Conservation (phyloP, 2,888 invertebrate species). For the Thecophora atra region DNA sequence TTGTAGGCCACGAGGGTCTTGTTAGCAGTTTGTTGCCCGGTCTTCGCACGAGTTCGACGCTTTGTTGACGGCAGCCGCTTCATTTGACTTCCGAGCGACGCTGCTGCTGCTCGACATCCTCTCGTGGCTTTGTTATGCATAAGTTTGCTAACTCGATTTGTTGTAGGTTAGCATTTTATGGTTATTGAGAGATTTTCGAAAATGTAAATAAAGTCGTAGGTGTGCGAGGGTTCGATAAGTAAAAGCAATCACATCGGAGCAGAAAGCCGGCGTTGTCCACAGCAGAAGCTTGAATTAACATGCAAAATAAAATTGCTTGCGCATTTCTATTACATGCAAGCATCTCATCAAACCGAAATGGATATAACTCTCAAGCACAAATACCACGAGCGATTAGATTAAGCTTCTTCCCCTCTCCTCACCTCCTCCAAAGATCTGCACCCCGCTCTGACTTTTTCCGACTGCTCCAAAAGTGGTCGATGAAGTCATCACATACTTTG, state of each 20-base stretch:
- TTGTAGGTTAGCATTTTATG: conserved; percentile 33
- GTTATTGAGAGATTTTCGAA: conserved; percentile 31
- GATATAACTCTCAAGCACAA: no score
- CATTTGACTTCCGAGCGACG: conserved; percentile 1
- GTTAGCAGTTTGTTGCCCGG: conserved; percentile 39
- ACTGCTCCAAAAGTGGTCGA: no score
- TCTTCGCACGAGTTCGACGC: conserved; percentile 5
- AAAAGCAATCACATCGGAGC: not conserved
- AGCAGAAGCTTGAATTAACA: not conserved
- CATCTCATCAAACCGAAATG: no score
- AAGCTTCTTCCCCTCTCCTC: no score
- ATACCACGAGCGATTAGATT: no score
- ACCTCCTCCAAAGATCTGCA: no score
- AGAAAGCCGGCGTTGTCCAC: not conserved
- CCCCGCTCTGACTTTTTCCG: no score
- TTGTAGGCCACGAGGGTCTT: conserved; percentile 46
- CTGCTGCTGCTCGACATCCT: not conserved
- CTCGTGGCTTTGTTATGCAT: conserved; percentile 27
- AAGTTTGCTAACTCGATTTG: conserved; percentile 29
- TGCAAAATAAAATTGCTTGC: not conserved
- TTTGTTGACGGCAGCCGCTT: not conserved
- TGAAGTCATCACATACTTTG: no score
- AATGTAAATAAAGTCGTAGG: conserved; percentile 15
- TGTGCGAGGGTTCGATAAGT: not conserved
- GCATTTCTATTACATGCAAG: no score